Conservation (phyloP, 2,113 vertebrate species). For the Lepus europaeus region DNA sequence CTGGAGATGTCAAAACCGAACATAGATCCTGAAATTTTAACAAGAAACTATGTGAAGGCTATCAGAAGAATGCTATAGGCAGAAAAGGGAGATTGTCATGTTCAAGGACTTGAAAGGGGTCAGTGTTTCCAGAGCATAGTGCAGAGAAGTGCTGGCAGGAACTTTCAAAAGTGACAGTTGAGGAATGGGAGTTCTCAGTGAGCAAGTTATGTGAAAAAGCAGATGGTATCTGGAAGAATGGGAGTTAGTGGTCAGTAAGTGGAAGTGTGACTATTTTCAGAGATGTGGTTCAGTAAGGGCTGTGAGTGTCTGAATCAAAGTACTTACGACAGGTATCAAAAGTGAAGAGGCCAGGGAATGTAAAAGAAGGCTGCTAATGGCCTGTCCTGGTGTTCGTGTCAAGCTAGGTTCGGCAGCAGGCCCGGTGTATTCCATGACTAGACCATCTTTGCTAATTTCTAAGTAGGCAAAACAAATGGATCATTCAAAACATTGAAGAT, state of each 20-base stretch:
- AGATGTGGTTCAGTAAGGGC: not conserved
- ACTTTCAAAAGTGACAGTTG: not conserved
- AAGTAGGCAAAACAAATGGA: not conserved
- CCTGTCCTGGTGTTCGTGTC: not conserved
- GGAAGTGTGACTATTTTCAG: slow-evolving; percentile 19
- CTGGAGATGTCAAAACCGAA: not conserved
- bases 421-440: not conserved
- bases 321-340: not conserved
- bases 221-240: not conserved
- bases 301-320: not conserved
- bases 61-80: not conserved
- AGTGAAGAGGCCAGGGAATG: not conserved
- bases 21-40: not conserved
- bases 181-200: not conserved
- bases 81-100: not conserved
- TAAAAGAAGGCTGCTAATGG: not conserved
- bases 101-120: not conserved
- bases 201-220: not conserved
- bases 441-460: not conserved
- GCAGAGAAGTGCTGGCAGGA: not conserved
- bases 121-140: not conserved
- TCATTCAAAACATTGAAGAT: not conserved
- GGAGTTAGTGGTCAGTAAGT: not conserved
- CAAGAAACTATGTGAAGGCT: not conserved
- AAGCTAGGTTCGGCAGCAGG: not conserved